A percentile compares a stretch with the other conserved stretches of the same genome.
Conservation (phyloP, 1,140 invertebrate species). For the Portunus trituberculatus region DNA sequence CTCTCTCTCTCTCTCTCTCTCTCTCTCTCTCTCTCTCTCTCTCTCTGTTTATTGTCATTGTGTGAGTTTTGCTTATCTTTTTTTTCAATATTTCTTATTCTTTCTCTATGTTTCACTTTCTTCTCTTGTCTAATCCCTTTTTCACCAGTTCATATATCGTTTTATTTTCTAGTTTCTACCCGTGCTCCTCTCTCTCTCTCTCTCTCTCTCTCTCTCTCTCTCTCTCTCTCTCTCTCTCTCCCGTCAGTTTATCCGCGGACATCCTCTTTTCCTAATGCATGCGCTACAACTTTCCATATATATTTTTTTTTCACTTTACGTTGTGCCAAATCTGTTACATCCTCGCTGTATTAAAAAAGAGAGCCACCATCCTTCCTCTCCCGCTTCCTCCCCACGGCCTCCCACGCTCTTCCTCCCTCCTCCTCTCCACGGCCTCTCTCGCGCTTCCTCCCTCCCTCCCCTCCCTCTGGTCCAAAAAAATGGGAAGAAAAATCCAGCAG, state of each 20-base stretch:
- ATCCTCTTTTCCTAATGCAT: neutral
- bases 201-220: constrained; percentile 31
- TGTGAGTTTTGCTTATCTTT: too few relatives aligned
- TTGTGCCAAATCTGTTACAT: neutral
- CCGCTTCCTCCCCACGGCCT: neutral
- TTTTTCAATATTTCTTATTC: constrained; percentile 8
- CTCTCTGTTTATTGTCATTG: neutral
- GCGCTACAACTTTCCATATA: neutral
- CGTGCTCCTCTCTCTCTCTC: too few relatives aligned
- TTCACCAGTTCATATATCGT: neutral
- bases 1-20: neutral
- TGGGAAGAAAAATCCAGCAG: neutral
- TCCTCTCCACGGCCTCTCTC: neutral
- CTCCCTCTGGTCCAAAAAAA: neutral
- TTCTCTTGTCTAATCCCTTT: neutral
- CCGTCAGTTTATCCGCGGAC: neutral
- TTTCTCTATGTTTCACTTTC: constrained; percentile 26
- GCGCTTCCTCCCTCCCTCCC: neutral
- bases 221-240: constrained; percentile 29
- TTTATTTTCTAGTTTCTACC: neutral
- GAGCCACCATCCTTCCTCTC: neutral
- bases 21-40: constrained; percentile 46
- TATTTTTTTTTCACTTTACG: neutral
- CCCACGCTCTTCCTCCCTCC: neutral
- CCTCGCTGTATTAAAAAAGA: neutral